Percentiles rank a stretch among this genome's conserved stretches.
phyloP scores from a whole-genome alignment of 2,888 invertebrate genomes.

The Coronaproctus castanopsis region DNA sequence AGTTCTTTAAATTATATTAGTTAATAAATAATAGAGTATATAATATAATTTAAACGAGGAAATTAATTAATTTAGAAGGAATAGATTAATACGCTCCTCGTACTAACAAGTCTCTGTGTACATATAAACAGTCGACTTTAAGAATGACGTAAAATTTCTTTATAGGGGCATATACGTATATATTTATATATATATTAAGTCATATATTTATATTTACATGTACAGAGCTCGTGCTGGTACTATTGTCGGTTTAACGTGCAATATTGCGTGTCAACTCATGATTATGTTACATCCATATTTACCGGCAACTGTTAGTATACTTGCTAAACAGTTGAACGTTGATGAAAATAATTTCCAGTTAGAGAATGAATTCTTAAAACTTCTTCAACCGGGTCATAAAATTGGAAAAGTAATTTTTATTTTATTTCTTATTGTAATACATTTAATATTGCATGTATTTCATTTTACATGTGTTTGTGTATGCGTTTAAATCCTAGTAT shows the following conservation, averaged over 20 bases:
- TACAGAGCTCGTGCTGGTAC: conserved; percentile 50
- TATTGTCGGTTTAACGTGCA: conserved; percentile 64
- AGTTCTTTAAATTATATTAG: too few relatives aligned
- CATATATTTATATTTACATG: too few relatives aligned
- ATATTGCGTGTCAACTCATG: conserved; percentile 58
- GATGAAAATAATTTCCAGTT: conserved; percentile 31
- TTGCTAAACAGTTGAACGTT: conserved; percentile 53
- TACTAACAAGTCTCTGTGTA: too few relatives aligned
- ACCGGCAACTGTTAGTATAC: conserved; percentile 51
- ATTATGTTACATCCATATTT: conserved; percentile 74
- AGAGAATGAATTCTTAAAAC: conserved; percentile 27
- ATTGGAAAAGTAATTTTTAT: conserved; percentile 41
- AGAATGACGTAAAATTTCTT: too few relatives aligned
- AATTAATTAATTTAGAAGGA: too few relatives aligned
- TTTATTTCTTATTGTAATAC: neutral
- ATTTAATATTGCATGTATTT: neutral
- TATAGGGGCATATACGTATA: too few relatives aligned
- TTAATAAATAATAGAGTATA: too few relatives aligned
- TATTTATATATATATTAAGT: too few relatives aligned
- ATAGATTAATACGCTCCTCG: too few relatives aligned
- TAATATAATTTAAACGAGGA: too few relatives aligned
- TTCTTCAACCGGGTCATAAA: conserved; percentile 59
- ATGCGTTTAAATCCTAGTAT: neutral
- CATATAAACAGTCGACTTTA: too few relatives aligned
- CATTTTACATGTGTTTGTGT: neutral